Evolutionary conservation across 2,113 vertebrate species (phyloP), one percentile per base, ranked within the genome.

Genomic region (Sceloporus undulatus): DNA sequence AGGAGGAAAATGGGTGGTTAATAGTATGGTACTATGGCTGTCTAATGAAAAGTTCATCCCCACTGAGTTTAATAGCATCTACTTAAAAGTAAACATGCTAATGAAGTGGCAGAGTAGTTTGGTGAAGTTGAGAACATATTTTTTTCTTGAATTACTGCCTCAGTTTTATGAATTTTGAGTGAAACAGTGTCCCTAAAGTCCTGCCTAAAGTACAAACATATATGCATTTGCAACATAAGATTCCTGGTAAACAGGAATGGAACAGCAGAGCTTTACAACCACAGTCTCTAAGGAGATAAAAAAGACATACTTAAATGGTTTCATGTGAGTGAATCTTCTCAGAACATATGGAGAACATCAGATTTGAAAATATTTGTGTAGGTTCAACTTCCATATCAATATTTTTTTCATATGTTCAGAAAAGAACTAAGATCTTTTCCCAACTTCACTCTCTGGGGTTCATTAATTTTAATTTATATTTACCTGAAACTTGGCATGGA

Each of bases 341-440:
- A 48, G 3, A 88, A 87, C 10, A 85, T 52, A 3, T 81, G 23
- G 81, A 87, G 82, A 85, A 82, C 2, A 87, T 87, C 90, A 84
- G 56, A 27, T 9, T 1, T 5, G n/a, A 85, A 78, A 73, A 0
- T 59, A 70, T 84, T 87, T 88, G 89, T 83, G 70, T 16, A 83
- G 2, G 21, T 92, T 7, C 1, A 68, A 4, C n/a, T 73, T 21
- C 75, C 8, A 92, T 91, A 92, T 81, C 62, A 89, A 38, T 81
- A 87, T 80, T 76, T 7, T 85, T 76, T 5, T 29, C 7, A 5
- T 75, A 14, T 1, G 82, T 16, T 34, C 54, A 34, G 13, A 81
- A 48, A 86, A 62, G 18, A 84, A 89, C 81, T 81, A 90, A 79
- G 13, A 62, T 21, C 1, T 21, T 73, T 85, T 88, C 40, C 73